Percentiles rank a stretch among this genome's conserved stretches.
These are phyloP conservation scores for Elegia similella DNA, from an alignment of 2,888 invertebrate genomes.

Conservation along the genomic window DNA sequence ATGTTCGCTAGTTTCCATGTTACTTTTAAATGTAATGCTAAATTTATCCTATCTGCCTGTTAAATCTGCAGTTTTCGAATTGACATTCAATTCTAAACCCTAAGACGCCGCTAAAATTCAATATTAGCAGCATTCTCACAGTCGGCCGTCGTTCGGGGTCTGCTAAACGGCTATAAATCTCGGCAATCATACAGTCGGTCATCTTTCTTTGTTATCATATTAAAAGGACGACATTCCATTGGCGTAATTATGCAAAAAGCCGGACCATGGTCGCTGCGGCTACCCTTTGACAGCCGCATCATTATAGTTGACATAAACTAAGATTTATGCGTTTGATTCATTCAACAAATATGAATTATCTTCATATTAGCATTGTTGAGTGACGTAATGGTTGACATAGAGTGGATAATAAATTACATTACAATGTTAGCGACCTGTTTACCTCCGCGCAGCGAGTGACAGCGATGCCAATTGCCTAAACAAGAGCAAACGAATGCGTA, in stretches of 20 bases:
- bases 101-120: slow-evolving; percentile 12
- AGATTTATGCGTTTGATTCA: slow-evolving; percentile 75
- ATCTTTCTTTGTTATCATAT: slow-evolving; percentile 79
- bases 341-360: slow-evolving; percentile 67
- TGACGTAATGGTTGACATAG: slow-evolving; percentile 19
- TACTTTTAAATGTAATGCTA: slow-evolving; percentile 13
- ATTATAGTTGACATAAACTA: slow-evolving; percentile 76
- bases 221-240: slow-evolving; percentile 73
- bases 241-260: slow-evolving; percentile 79
- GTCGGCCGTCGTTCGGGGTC: slow-evolving; percentile 37
- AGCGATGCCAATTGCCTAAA: slow-evolving; percentile 39
- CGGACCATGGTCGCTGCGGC: slow-evolving; percentile 72
- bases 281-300: slow-evolving; percentile 73
- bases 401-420: slow-evolving; percentile 1
- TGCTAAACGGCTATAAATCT: slow-evolving; percentile 57
- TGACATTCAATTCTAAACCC: slow-evolving; percentile 5
- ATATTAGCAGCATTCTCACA: slow-evolving; percentile 47
- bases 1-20: slow-evolving; percentile 47
- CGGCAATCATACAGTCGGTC: slow-evolving; percentile 66
- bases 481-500: slow-evolving; percentile 66
- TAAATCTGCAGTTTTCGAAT: slow-evolving; percentile 2
- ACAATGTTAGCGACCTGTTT: slow-evolving; percentile 10
- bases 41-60: slow-evolving; percentile 5
- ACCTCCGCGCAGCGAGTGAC: slow-evolving; percentile 3
- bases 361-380: slow-evolving; percentile 32